phyloP scores from a whole-genome alignment of 1,140 invertebrate genomes.

The Drepana arcuata region DNA sequence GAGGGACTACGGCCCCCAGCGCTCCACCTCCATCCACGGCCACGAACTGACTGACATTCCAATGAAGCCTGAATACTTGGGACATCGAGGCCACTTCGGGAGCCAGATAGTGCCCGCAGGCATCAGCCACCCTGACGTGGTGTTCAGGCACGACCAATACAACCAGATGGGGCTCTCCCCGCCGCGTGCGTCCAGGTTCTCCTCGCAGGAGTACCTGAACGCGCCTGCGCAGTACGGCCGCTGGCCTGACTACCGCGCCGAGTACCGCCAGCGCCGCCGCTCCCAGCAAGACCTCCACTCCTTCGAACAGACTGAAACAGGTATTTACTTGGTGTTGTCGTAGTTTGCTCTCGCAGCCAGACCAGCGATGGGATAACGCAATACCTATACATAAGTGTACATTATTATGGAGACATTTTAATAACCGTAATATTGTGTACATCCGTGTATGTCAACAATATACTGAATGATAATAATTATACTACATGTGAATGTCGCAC shows the following conservation, averaged over 20 bases:
- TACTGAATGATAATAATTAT: too few relatives aligned
- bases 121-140: constrained; percentile 62
- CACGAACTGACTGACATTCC: constrained; percentile 63
- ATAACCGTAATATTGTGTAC: too few relatives aligned
- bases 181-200: constrained; percentile 60
- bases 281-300: constrained; percentile 68
- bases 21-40: constrained; percentile 65
- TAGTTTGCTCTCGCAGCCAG: too few relatives aligned
- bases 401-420: too few relatives aligned
- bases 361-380: too few relatives aligned
- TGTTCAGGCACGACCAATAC: constrained; percentile 64
- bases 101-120: constrained; percentile 52
- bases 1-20: constrained; percentile 52
- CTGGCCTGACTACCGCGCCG: constrained; percentile 48
- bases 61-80: constrained; percentile 54
- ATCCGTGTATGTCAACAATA: too few relatives aligned
- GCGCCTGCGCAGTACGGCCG: constrained; percentile 48
- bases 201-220: constrained; percentile 69
- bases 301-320: constrained; percentile 60
- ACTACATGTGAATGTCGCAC: too few relatives aligned
- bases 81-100: constrained; percentile 46
- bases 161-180: constrained; percentile 52
- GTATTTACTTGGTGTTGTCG: constrained; percentile 39
- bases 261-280: constrained; percentile 55
- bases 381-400: too few relatives aligned